Percentiles rank a stretch among this genome's conserved stretches.
phyloP scores from a whole-genome alignment of 2,113 vertebrate genomes.

The Melozone crissalis region DNA sequence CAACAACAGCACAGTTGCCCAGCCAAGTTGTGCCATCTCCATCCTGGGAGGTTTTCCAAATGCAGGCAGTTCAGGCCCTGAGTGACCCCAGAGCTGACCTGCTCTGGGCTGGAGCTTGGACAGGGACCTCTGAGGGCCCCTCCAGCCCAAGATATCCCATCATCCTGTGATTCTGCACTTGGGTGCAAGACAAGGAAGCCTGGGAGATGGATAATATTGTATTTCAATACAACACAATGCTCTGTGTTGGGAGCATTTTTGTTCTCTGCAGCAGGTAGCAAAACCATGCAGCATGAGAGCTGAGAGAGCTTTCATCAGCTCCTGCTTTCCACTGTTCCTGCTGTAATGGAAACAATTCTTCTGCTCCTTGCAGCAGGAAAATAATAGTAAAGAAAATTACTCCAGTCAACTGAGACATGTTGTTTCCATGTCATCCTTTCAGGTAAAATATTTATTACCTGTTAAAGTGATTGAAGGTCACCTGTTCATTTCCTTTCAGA shows the following conservation, averaged over 20 bases:
- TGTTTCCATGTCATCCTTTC: neutral
- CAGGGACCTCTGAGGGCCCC: neutral
- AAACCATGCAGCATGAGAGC: neutral
- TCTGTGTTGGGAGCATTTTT: neutral
- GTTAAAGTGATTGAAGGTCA: neutral
- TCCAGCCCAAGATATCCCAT: neutral
- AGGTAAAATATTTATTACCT: constrained; percentile 45
- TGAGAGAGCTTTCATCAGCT: constrained; percentile 6
- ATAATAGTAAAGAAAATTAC: constrained; percentile 15
- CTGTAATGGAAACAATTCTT: constrained; percentile 21
- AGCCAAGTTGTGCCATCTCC: neutral
- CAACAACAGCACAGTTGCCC: neutral
- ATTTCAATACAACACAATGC: neutral
- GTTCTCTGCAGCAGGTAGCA: neutral
- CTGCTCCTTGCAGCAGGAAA: constrained; percentile 5
- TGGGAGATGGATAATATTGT: neutral
- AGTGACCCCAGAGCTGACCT: neutral
- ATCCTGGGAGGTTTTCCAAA: neutral
- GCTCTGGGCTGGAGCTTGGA: neutral
- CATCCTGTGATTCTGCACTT: neutral
- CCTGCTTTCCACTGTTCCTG: neutral
- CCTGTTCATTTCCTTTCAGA: neutral
- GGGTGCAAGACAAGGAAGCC: neutral
- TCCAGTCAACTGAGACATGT: neutral
- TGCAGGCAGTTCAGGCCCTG: neutral